These are phyloP conservation scores for Plebejus melissa DNA, from an alignment of 2,888 invertebrate genomes.

Conservation along the genomic window DNA sequence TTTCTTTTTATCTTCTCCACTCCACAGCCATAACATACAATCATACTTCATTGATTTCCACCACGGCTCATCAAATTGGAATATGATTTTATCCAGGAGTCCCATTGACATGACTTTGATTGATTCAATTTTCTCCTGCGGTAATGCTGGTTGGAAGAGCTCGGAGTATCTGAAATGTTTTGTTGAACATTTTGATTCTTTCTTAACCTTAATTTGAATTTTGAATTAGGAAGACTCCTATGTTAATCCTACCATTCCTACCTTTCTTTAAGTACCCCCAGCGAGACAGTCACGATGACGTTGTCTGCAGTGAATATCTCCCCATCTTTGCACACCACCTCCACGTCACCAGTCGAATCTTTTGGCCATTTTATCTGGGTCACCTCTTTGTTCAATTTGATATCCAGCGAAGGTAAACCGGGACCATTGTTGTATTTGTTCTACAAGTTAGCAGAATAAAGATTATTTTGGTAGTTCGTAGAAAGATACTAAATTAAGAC, in stretches of 20 bases:
- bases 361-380: constrained; percentile 49
- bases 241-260: constrained; percentile 46
- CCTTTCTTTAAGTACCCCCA: constrained; percentile 83
- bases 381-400: constrained; percentile 55
- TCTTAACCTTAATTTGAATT: background rate
- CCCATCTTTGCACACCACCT: constrained; percentile 74
- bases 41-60: constrained; percentile 69
- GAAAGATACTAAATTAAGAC: no score
- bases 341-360: constrained; percentile 46
- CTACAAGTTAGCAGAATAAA: constrained; percentile 42
- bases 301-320: constrained; percentile 76
- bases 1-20: constrained; percentile 39
- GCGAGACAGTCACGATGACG: constrained; percentile 83
- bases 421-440: constrained; percentile 58
- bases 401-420: constrained; percentile 50
- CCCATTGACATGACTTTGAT: constrained; percentile 82
- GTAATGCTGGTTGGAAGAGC: constrained; percentile 79
- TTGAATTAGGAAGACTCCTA: background rate
- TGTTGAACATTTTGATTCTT: background rate
- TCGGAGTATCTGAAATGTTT: constrained; percentile 51
- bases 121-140: constrained; percentile 71
- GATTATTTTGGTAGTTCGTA: background rate
- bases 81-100: constrained; percentile 82
- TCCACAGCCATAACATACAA: constrained; percentile 47
- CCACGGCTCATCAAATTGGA: constrained; percentile 82